These are phyloP conservation scores for Podargus strigoides DNA, from an alignment of 2,797 vertebrate genomes.

Conservation along the genomic window DNA sequence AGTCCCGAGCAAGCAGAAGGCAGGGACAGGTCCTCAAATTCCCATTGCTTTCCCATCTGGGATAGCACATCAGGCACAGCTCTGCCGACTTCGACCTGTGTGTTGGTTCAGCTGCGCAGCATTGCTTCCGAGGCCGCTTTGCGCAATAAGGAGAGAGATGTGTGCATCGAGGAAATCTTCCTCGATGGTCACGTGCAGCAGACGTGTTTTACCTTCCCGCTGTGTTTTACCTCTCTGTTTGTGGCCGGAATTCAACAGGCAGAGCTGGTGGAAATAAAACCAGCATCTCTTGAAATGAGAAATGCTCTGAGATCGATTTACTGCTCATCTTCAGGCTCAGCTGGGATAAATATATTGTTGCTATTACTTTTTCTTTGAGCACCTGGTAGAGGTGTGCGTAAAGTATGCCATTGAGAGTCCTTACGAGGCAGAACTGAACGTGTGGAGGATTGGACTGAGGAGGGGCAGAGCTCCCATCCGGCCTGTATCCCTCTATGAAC, in stretches of 20 bases:
- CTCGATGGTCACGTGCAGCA: accelerated
- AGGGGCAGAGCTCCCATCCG: neutral
- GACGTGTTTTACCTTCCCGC: too few relatives aligned
- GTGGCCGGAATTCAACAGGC: neutral
- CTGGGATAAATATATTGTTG: neutral
- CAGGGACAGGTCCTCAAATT: neutral
- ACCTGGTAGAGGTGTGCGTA: neutral
- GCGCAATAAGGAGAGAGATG: accelerated
- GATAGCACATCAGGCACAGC: neutral
- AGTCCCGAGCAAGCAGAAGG: neutral
- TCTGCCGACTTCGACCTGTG: accelerated
- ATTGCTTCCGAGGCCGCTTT: neutral
- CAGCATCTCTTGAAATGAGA: neutral
- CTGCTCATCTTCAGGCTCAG: neutral
- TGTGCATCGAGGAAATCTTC: neutral
- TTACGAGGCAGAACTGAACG: accelerated
- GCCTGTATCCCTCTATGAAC: neutral
- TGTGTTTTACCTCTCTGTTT: too few relatives aligned
- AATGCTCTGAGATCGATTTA: neutral
- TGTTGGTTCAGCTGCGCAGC: neutral
- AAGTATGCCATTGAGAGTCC: neutral
- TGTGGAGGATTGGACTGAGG: neutral
- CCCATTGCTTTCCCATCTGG: neutral
- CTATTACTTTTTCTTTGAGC: neutral
- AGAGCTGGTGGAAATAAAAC: neutral